A percentile compares a stretch with the other conserved stretches of the same genome.
Evolutionary conservation across 2,113 vertebrate species (phyloP).

Genomic region (Gallinago paraguaiae): DNA sequence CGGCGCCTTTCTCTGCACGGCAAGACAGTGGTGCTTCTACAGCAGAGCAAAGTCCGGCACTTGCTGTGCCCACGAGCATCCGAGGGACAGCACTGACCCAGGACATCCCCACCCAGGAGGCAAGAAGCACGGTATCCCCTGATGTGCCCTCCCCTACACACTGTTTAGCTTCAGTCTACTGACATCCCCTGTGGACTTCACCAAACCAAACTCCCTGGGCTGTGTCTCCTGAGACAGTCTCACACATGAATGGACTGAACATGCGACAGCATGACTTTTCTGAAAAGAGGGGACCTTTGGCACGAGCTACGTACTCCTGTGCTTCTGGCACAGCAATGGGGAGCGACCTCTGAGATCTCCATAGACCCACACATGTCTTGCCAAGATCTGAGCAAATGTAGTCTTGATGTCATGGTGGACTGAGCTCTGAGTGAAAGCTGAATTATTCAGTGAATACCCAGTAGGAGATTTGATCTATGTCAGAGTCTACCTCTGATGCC

Average conservation of each 20-base stretch:
- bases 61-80: not conserved
- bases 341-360: not conserved
- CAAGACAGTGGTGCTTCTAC: not conserved
- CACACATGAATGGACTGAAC: not conserved
- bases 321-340: not conserved
- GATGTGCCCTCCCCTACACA: fast-evolving
- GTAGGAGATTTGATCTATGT: not conserved
- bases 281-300: not conserved
- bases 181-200: not conserved
- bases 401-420: not conserved
- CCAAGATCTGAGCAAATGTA: not conserved
- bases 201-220: not conserved
- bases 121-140: not conserved
- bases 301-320: not conserved
- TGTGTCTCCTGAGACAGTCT: not conserved
- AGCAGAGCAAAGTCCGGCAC: not conserved
- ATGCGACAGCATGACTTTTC: not conserved
- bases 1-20: not conserved
- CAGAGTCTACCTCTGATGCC: not conserved
- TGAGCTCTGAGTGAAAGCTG: not conserved
- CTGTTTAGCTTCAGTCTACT: not conserved
- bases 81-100: not conserved
- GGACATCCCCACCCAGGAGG: not conserved
- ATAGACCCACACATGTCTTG: not conserved
- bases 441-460: not conserved